Evolutionary conservation across 2,888 invertebrate species (phyloP), one percentile per base, ranked within the genome.

Genomic region (Litoditis marina): DNA sequence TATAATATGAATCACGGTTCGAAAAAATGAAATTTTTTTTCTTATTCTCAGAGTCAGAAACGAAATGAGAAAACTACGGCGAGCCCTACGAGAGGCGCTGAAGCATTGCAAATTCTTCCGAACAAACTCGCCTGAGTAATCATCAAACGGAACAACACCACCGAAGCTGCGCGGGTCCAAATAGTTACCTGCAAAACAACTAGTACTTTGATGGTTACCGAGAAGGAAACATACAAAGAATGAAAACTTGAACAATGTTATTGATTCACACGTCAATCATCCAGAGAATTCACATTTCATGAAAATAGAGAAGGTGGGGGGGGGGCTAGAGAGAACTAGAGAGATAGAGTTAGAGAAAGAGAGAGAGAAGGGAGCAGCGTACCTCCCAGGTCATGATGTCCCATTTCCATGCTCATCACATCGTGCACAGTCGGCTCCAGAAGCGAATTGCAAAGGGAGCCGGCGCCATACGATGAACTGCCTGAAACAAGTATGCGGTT

Each of bases 121-220:
- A 30, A 56, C 28, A 8, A 28, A 30, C 49, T 11, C 7, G 52
- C 47, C 55, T 39, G 28, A 49, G 31, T 61, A 51, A 39, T 61
- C 61, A 55, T 46, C 53, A 59, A 55, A 53, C 30, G 57, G 31
- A 7, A 30, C 44, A 4, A 44, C 42, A 32, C 60, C 63, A 25
- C 66, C 66, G 59, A 66, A 66, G 50, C 66, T 63, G 13, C 59
- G 53, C 44, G 66, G 66, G 32, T 66, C 66, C 25, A 66, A 46
- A 39, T 66, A 66, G 32, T 28, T 36, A 27, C 25, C 53, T 53
- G 53, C 6, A 53, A 32, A 32, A 13, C 27, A 34, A 53, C 16
- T 30, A 16, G 16, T 8, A 30, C 11, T 52, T 11, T 28, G 27
- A 19, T 11, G 11, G 30, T 31, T 8, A 52, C 13, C 11, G 11